Evolutionary conservation across 2,888 invertebrate species (phyloP).

Genomic region (Colletes collaris): DNA sequence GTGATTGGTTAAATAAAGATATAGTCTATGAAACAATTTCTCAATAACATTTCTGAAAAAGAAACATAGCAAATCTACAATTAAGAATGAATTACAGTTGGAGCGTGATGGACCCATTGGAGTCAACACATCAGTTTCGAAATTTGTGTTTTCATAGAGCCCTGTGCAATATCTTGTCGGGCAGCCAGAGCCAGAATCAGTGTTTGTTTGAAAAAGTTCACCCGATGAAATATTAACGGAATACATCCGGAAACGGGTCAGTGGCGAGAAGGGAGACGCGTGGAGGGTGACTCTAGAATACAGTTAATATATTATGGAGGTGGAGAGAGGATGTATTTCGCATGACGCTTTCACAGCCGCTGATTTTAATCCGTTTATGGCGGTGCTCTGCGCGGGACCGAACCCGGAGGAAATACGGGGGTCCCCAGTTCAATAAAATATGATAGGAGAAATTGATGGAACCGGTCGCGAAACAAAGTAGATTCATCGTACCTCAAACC

Average conservation of each 20-base stretch:
- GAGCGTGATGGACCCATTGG: background rate
- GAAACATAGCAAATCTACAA: background rate
- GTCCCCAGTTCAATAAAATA: too few species aligned
- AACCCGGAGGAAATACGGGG: too few species aligned
- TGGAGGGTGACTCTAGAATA: background rate
- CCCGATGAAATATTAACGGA: slow-evolving; percentile 9
- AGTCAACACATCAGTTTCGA: too few species aligned
- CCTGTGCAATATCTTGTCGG: background rate
- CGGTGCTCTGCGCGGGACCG: too few species aligned
- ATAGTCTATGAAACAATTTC: too few species aligned
- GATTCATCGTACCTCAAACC: too few species aligned
- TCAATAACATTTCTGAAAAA: too few species aligned
- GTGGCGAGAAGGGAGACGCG: too few species aligned
- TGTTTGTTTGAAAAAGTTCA: background rate
- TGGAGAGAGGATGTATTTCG: background rate
- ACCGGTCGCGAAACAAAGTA: too few species aligned
- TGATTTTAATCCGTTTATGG: background rate
- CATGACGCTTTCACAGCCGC: background rate
- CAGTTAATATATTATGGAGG: background rate
- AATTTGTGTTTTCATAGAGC: background rate
- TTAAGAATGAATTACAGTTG: background rate
- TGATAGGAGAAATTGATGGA: too few species aligned
- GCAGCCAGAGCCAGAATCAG: background rate
- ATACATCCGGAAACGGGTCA: slow-evolving; percentile 11
- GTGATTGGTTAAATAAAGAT: too few species aligned